These are phyloP conservation scores for Brachypteracias leptosomus DNA, from an alignment of 2,113 vertebrate genomes.

Conservation along the genomic window DNA sequence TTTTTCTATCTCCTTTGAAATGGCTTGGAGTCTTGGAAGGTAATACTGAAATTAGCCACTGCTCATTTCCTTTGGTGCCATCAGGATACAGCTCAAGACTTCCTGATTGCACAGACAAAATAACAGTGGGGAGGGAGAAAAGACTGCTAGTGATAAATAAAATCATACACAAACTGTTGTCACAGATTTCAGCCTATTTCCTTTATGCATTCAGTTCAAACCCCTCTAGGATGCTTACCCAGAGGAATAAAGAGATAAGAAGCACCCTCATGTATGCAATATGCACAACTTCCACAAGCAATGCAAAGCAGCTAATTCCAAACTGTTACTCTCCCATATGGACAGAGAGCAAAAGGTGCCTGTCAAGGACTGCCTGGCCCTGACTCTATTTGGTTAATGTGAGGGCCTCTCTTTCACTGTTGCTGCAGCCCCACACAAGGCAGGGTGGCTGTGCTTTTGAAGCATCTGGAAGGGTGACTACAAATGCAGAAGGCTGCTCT, in stretches of 20 bases:
- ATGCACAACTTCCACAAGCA: neutral
- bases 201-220: neutral
- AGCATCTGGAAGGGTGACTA: neutral
- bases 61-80: neutral
- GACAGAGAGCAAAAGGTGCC: neutral
- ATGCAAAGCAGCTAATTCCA: neutral
- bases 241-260: neutral
- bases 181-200: neutral
- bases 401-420: neutral
- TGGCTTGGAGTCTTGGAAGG: neutral
- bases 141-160: neutral
- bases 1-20: neutral
- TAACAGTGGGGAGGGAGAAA: neutral
- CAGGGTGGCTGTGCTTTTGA: rapidly evolving
- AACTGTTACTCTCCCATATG: neutral
- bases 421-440: neutral
- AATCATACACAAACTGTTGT: neutral
- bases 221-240: neutral
- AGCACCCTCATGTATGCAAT: neutral
- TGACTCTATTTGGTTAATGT: neutral
- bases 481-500: neutral
- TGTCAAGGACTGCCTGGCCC: neutral
- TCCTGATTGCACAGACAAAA: neutral
- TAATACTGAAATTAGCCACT: neutral
- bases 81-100: neutral